Base-by-base conservation (phyloP, 2,888 invertebrate species). In the Eurytoma adleriae region DNA sequence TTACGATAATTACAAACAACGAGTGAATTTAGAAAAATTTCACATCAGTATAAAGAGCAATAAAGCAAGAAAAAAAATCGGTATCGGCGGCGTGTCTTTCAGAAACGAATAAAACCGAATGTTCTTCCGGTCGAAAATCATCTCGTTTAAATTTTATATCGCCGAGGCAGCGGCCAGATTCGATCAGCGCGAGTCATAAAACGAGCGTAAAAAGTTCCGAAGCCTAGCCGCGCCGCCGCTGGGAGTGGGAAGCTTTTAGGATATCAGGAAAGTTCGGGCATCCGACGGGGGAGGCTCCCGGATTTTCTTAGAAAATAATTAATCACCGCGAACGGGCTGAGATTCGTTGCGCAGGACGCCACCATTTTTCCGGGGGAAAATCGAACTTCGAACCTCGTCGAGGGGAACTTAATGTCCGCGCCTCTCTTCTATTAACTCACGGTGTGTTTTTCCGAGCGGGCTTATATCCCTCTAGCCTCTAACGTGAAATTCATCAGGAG, bases 251-350 rank as follows among this genome's bases (percentile, higher is more conserved):
- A 27, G 72, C 73, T 80, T 77, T 80, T 73, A 80, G 80, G 69
- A 72, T 80, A 77, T 77, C 77, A 77, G 52, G 24, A 80, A 80
- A 80, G n/a, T 80, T 77, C 5, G 56, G 30, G 12, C 57, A 48
- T 18, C 40, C 24, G 14, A 24, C 24, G 24, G 30, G 3, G 62
- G 40, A 67, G 14, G 30, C n/a, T 18, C 3, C 14, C 18, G 56
- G 50, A 40, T 62, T 64, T 70, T 66, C 56, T 18, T 54, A 14
- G 40, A 57, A 80, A 80, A 80, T 80, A 77, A 80, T 80, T 80
- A 72, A 75, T 79, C 75, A 79, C 66, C 27, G 67, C 66, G 20
- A 50, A 68, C 61, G n/a, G 71, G 5, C 64, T 52, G 66, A 64
- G 57, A 71, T 77, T 66, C 56, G 66, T n/a, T n/a, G 57, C 24